phyloP scores from a whole-genome alignment of 2,888 invertebrate genomes.

The Lamellibrachia satsuma region DNA sequence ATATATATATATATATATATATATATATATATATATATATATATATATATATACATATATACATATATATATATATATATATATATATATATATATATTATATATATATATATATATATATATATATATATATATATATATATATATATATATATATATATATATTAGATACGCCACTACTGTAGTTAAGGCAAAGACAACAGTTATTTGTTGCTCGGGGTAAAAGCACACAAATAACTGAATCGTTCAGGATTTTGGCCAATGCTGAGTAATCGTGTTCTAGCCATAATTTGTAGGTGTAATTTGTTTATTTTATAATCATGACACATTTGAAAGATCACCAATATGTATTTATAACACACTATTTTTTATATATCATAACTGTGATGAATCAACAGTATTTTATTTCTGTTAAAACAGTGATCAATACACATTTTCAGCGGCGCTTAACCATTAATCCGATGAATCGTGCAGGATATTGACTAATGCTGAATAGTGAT shows the following conservation, averaged over 20 bases:
- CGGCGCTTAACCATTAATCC: background rate
- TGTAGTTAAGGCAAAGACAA: background rate
- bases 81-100: no score
- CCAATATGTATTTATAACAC: background rate
- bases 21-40: no score
- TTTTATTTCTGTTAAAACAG: background rate
- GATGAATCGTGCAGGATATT: conserved; percentile 3
- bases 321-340: background rate
- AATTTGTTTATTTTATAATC: background rate
- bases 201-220: background rate
- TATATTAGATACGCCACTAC: background rate
- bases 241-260: background rate
- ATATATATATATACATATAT: no score
- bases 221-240: background rate
- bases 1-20: background rate
- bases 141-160: background rate
- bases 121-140: no score
- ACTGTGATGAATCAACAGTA: background rate
- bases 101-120: no score
- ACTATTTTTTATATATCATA: background rate
- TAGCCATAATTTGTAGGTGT: background rate
- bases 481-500: conserved; percentile 12
- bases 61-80: no score
- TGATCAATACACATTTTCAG: background rate
- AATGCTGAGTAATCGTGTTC: background rate